Percentiles rank a stretch among this genome's conserved stretches.
Conservation (phyloP, 1,140 invertebrate genomes). For the Drosophila virilis region DNA sequence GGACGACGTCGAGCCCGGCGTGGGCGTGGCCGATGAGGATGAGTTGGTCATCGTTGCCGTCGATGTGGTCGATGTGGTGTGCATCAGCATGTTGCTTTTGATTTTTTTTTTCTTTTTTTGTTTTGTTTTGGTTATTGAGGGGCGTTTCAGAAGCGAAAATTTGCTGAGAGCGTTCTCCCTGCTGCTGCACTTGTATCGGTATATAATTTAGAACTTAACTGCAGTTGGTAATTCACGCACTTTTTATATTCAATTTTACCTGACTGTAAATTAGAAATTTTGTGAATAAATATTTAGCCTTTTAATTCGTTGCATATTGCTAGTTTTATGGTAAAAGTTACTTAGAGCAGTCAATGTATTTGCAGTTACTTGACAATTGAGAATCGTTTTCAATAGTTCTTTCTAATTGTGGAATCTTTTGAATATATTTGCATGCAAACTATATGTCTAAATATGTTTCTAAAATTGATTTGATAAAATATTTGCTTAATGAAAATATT, state of each 20-base stretch:
- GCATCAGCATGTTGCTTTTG: slow-evolving; percentile 60
- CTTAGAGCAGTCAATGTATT: no score
- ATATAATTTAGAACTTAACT: slow-evolving; percentile 12
- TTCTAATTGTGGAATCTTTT: no score
- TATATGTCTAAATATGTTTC: no score
- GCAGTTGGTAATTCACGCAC: slow-evolving; percentile 11
- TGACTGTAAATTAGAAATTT: slow-evolving; percentile 24
- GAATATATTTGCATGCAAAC: no score
- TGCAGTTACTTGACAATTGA: no score
- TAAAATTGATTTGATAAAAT: no score
- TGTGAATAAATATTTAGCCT: neutral
- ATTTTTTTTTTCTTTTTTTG: slow-evolving; percentile 3
- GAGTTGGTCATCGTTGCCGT: slow-evolving; percentile 76
- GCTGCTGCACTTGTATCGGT: slow-evolving; percentile 28
- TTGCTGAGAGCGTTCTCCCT: slow-evolving; percentile 20
- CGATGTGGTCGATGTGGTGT: slow-evolving; percentile 66
- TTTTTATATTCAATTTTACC: slow-evolving; percentile 23
- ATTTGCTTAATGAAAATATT: no score
- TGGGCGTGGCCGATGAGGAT: slow-evolving; percentile 78
- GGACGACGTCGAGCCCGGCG: slow-evolving; percentile 76
- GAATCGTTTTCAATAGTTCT: no score
- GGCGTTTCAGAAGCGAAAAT: slow-evolving; percentile 3
- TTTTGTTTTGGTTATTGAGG: slow-evolving; percentile 9
- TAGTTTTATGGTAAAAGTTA: no score
- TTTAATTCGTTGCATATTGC: neutral